Evolutionary conservation across 2,888 invertebrate species (phyloP).

Genomic region (Drosophila merina): DNA sequence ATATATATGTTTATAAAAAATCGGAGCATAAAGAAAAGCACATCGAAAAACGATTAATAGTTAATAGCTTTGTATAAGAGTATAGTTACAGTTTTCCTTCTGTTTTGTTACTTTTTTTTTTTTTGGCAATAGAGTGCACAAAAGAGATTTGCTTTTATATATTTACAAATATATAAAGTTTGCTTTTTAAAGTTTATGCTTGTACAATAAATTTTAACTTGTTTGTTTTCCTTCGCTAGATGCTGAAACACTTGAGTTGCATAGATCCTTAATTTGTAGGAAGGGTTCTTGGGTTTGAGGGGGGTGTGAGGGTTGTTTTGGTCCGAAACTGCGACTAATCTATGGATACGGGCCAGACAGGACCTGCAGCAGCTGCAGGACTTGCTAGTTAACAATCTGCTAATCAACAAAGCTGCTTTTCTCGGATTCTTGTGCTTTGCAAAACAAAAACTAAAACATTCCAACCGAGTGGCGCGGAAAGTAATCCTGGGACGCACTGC

Average conservation of each 20-base stretch:
- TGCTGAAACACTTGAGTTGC: conserved; percentile 48
- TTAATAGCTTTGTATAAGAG: conserved; percentile 52
- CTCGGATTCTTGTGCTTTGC: neutral
- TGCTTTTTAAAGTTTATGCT: neutral
- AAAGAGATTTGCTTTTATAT: conserved; percentile 27
- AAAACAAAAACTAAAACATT: neutral
- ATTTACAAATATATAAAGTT: conserved; percentile 34
- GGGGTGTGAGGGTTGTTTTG: conserved; percentile 12
- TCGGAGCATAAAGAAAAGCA: conserved; percentile 56
- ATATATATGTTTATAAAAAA: conserved; percentile 30
- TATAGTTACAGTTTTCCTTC: conserved; percentile 49
- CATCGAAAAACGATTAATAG: conserved; percentile 54
- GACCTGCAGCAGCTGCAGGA: conserved; percentile 9
- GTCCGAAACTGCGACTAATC: conserved; percentile 43
- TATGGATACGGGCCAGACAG: conserved; percentile 48
- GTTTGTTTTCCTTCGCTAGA: conserved; percentile 3
- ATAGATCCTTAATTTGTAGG: conserved; percentile 28
- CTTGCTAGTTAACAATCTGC: conserved; percentile 66
- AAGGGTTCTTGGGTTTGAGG: neutral
- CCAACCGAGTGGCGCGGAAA: neutral
- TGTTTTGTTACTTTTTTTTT: conserved; percentile 11
- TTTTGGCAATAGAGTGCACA: conserved; percentile 41
- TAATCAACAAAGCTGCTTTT: conserved; percentile 51
- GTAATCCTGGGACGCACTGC: neutral
- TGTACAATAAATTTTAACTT: conserved; percentile 28